Evolutionary conservation across 2,113 vertebrate genomes (phyloP), one percentile per base, ranked within the genome.

Genomic region (Bubo bubo): DNA sequence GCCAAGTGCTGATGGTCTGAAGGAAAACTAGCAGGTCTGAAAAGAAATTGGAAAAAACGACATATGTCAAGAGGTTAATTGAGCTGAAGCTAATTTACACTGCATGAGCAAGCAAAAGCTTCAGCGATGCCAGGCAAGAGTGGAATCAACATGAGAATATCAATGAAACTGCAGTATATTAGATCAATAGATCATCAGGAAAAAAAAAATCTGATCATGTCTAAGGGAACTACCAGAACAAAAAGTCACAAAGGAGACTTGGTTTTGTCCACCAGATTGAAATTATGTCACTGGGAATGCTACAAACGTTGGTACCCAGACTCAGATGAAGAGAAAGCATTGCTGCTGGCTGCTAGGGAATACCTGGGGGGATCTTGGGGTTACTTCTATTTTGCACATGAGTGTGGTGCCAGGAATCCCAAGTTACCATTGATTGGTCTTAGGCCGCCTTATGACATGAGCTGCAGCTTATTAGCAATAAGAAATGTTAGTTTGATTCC

Each of bases 61-160:
- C 32, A 5, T 83, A 74, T 89, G 79, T 87, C 83, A 93, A 91
- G 66, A 93, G 91, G 93, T 95, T 97, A 96, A 95, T 95, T 95
- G 92, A 96, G 86, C 88, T 93, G 93, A 73, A 94, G 95, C 53
- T 91, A 81, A 95, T 94, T 97, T 94, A 93, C 62, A 53, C 73
- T 79, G 53, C 77, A 82, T 58, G n/a, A 93, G 62, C 80, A 95
- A 94, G 84, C 35, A 89, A 70, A 87, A 89, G 58, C 75, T 95
- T 95, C 77, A 93, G 73, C 79, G 83, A 81, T 70, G 70, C 43
- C 50, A 70, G 56, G 32, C 32, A 64, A 49, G 64, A 81, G 45
- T 67, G 1, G 2, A 58, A 94, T 96, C 94, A 91, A 91, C 93
- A 82, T 8, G 18, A 39, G 70, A 93, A 90, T 89, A 76, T 85